Evolutionary conservation across 2,113 vertebrate genomes (phyloP).

Genomic region (Spizaetus ornatus): DNA sequence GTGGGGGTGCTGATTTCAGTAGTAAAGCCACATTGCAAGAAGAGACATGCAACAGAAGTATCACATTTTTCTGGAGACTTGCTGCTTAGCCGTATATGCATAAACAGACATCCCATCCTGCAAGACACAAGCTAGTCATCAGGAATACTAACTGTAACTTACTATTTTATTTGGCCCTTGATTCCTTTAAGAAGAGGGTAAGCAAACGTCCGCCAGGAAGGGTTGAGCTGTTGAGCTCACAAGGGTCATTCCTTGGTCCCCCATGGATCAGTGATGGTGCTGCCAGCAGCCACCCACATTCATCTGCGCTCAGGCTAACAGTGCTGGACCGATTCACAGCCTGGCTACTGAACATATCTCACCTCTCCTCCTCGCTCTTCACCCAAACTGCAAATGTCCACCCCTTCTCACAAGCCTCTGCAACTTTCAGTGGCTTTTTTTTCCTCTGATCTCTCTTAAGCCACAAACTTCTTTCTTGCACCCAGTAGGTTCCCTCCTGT

Average conservation of each 20-base stretch:
- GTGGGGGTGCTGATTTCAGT: background rate
- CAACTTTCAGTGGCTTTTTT: background rate
- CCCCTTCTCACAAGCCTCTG: background rate
- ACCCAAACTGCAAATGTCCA: background rate
- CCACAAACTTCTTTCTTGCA: background rate
- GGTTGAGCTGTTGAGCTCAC: background rate
- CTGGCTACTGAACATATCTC: background rate
- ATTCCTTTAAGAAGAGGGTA: background rate
- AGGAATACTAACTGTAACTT: background rate
- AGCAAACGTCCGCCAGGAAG: background rate
- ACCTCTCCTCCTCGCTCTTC: background rate
- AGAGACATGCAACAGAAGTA: background rate
- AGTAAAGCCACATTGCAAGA: background rate
- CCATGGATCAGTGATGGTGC: rapidly evolving
- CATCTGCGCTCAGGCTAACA: background rate
- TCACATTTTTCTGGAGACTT: background rate
- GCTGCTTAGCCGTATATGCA: background rate
- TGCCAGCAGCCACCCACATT: background rate
- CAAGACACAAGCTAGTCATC: background rate
- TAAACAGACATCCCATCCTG: background rate
- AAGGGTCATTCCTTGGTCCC: background rate
- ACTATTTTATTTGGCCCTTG: background rate
- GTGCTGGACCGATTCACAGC: background rate
- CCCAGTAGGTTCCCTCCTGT: background rate
- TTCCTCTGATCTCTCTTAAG: background rate